Conservation (phyloP, 2,113 vertebrate species). For the Phalacrocorax carbo region DNA sequence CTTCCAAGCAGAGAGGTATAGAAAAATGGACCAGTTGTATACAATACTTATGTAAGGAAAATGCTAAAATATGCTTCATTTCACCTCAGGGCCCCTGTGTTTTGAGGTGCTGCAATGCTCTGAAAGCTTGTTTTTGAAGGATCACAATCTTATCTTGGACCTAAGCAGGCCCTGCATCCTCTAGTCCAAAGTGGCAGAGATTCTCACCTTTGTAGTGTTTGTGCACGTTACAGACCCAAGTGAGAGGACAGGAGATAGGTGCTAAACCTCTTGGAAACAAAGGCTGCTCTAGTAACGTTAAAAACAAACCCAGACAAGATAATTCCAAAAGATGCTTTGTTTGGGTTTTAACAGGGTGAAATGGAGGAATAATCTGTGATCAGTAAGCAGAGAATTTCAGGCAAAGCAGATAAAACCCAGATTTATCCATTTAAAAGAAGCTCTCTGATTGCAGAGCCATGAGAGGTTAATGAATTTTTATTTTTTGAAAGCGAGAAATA, state of each 20-base stretch:
- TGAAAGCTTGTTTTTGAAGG: background rate
- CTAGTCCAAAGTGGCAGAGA: background rate
- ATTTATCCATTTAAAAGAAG: slow-evolving; percentile 63
- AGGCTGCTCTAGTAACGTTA: background rate
- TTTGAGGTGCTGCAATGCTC: background rate
- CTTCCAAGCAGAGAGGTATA: background rate
- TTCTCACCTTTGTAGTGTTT: background rate
- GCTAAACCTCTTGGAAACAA: background rate
- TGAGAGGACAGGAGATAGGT: background rate
- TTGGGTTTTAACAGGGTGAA: slow-evolving; percentile 45
- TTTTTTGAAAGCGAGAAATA: slow-evolving; percentile 44
- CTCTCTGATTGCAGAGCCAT: slow-evolving; percentile 24
- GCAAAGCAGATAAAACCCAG: slow-evolving; percentile 59
- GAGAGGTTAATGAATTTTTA: slow-evolving; percentile 58
- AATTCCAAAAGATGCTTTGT: slow-evolving; percentile 57
- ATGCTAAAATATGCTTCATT: background rate
- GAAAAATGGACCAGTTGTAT: background rate
- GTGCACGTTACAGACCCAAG: background rate
- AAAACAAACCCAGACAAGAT: slow-evolving; percentile 43
- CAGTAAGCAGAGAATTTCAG: slow-evolving; percentile 48
- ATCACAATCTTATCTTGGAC: background rate
- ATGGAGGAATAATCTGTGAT: slow-evolving; percentile 65
- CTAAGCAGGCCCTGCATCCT: background rate
- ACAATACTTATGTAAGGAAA: background rate
- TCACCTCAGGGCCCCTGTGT: background rate